Percentiles rank a stretch among this genome's conserved stretches.
Conservation (phyloP, 2,113 vertebrate genomes). For the Ammodytes dubius region DNA sequence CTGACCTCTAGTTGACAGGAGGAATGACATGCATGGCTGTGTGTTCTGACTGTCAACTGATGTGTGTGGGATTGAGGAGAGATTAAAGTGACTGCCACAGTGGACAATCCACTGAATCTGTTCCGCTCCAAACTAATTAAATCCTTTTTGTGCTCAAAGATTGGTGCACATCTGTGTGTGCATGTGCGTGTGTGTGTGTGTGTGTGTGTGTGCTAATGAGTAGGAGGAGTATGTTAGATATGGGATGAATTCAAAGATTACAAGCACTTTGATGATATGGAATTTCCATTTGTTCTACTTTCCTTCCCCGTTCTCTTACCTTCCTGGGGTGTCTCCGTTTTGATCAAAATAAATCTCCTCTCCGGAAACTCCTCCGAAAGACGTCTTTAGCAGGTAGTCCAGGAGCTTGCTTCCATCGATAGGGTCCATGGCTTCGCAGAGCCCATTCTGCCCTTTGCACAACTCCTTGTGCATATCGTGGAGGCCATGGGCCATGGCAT, state of each 20-base stretch:
- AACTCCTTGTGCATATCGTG: constrained; percentile 95
- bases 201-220: constrained; percentile 37
- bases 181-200: constrained; percentile 7
- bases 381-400: constrained; percentile 95
- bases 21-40: constrained; percentile 64
- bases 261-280: not conserved
- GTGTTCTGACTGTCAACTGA: constrained; percentile 70
- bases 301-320: constrained; percentile 81
- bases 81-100: constrained; percentile 67
- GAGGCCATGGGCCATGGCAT: constrained; percentile 97
- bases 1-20: constrained; percentile 62
- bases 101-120: constrained; percentile 73
- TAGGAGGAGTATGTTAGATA: constrained; percentile 14
- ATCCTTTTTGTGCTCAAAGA: constrained; percentile 46
- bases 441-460: constrained; percentile 89
- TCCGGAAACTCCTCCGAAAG: constrained; percentile 94
- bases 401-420: constrained; percentile 97
- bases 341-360: constrained; percentile 98
- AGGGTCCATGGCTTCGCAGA: constrained; percentile 97
- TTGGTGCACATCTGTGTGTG: constrained; percentile 19
- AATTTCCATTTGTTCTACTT: constrained; percentile 1
- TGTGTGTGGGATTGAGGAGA: constrained; percentile 58
- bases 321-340: constrained; percentile 97
- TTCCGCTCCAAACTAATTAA: constrained; percentile 81
- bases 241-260: constrained; percentile 16